Conservation (phyloP, 2,797 vertebrate species). For the Enteromius anoplus region DNA sequence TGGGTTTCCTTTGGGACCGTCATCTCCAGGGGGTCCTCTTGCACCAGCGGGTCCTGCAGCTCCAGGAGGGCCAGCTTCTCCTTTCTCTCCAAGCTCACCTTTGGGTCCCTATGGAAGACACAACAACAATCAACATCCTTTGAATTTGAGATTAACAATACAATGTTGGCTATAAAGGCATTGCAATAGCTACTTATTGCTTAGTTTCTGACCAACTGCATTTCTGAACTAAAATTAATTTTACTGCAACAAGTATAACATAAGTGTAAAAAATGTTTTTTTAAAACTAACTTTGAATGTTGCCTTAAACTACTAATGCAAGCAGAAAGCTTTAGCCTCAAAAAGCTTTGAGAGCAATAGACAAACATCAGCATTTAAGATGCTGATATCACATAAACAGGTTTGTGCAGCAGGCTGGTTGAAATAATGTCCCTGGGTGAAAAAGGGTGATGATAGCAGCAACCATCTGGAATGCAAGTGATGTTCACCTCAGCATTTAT, state of each 20-base stretch:
- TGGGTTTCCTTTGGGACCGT: slow-evolving; percentile 96
- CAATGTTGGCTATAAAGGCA: background rate
- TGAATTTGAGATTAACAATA: background rate
- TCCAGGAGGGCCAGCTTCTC: slow-evolving; percentile 93
- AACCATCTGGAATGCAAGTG: slow-evolving; percentile 28
- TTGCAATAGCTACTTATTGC: background rate
- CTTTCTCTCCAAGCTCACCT: slow-evolving; percentile 96
- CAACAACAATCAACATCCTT: background rate
- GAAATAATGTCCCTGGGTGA: slow-evolving; percentile 17
- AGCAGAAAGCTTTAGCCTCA: slow-evolving; percentile 9
- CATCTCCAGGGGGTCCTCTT: slow-evolving; percentile 93
- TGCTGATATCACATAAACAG: slow-evolving; percentile 30
- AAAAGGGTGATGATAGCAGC: slow-evolving; percentile 1
- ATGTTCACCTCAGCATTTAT: slow-evolving; percentile 17
- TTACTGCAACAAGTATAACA: background rate
- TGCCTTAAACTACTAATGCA: background rate
- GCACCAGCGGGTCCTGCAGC: slow-evolving; percentile 92
- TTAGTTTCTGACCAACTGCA: background rate
- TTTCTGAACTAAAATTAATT: background rate
- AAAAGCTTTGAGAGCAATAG: background rate
- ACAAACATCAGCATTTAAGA: slow-evolving; percentile 31
- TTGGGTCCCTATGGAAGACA: slow-evolving; percentile 82
- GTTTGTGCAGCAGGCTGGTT: background rate
- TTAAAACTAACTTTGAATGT: background rate
- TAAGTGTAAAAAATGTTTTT: background rate